These are phyloP conservation scores for Arizona elegans DNA, from an alignment of 2,113 vertebrate species.

Conservation along the genomic window DNA sequence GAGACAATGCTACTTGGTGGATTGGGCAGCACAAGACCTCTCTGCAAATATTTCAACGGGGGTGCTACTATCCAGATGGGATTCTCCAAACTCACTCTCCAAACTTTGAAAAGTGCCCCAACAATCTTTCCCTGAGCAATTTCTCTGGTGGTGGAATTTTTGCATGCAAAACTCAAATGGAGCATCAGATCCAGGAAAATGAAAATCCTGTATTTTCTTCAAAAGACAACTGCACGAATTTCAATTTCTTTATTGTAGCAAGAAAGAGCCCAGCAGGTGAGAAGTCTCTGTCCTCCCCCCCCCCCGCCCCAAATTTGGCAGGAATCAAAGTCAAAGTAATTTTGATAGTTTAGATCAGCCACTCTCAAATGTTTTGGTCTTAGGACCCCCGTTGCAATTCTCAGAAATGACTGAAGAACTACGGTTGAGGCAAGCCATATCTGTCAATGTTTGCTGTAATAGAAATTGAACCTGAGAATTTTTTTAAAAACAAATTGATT, in stretches of 20 bases:
- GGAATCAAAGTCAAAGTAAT: no score
- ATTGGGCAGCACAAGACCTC: accelerated
- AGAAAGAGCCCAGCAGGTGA: not conserved
- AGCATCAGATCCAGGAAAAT: accelerated
- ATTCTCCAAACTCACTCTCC: no score
- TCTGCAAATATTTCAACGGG: accelerated
- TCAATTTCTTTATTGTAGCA: conserved; percentile 8
- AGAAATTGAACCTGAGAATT: not conserved
- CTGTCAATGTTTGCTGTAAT: not conserved
- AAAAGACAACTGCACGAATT: not conserved
- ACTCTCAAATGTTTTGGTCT: not conserved
- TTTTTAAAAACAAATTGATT: not conserved
- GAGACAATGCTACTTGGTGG: not conserved
- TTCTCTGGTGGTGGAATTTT: not conserved
- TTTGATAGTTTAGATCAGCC: not conserved
- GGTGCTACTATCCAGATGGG: accelerated
- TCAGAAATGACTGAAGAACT: not conserved
- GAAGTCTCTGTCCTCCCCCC: not conserved
- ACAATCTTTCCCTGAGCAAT: accelerated
- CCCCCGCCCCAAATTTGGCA: not conserved
- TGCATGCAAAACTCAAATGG: not conserved
- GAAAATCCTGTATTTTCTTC: not conserved
- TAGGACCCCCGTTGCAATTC: not conserved
- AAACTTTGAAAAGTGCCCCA: not conserved
- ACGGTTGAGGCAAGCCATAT: not conserved